Evolutionary conservation across 2,113 vertebrate species (phyloP), one percentile per base, ranked within the genome.

Genomic region (Anolis sagrei): DNA sequence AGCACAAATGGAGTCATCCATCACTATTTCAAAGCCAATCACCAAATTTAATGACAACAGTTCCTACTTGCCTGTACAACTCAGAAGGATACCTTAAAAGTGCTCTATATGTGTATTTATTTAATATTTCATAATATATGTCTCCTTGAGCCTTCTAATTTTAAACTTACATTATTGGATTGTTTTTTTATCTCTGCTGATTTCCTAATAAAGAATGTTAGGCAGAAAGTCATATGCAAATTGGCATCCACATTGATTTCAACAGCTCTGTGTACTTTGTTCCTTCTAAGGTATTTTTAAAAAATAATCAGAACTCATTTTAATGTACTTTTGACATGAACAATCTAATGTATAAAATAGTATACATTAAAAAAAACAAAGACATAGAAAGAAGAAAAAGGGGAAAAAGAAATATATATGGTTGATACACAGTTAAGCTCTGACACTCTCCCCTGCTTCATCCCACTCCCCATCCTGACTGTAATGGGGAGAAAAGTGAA

Each of bases 161-260:
- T 80, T 80, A 73, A 25, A 34, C 32, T 44, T 73, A 62, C 32
- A 64, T 36, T 36, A 74, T 48, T 29, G 73, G 68, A 51, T 70
- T 7, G 0, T 58, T 10, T 76, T 87, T 16, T 85, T 8, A 64
- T 7, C 5, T 34, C 18, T 79, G 49, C 29, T 74, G 69, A 80
- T 80, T 86, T 78, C 62, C 78, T 80, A 80, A 64, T 86, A 69
- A 76, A 79, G 36, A 72, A 9, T 23, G 23, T 58, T 79, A 49
- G 70, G 32, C 29, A 58, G 18, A 79, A 61, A 72, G 68, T 2
- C 5, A 21, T 25, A 61, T 6, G 29, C 62, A 79, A 79, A 19
- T 62, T 27, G 19, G 61, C 51, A 73, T 73, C 64, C 39, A 44
- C 36, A 34, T 61, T 48, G 2, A 27, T 79, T 85, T 34, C 68